Evolutionary conservation across 2,113 vertebrate genomes (phyloP), one percentile per base, ranked within the genome.

Genomic region (Papio anubis): DNA sequence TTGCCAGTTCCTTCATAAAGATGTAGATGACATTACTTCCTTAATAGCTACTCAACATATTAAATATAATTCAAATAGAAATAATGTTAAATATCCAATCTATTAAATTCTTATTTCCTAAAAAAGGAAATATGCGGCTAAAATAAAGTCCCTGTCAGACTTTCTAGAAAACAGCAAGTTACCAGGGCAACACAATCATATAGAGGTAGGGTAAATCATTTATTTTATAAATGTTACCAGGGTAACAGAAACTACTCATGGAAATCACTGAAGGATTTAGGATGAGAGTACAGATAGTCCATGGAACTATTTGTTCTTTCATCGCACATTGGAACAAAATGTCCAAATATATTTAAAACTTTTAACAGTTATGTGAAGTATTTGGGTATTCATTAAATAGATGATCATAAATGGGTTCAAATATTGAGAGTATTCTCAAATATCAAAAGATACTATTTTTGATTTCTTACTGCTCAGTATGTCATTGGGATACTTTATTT

Each of bases 171-270:
- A 81, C 57, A 93, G 48, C 25, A 92, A 83, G 79, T 96, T 96
- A 55, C 96, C 64, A 66, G 76, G 83, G 87, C 35, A 96, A 96
- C 93, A 81, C 43, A 90, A 87, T 88, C 87, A 88, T 92, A 90
- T 25, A 82, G 38, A 35, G 57, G 55, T 68, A 85, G 48, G 52
- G 10, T 92, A 96, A 96, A 93, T 78, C 25, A 76, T 86, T 98
- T 94, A 95, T 96, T 97, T 97, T 86, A 90, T 61, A 85, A 84
- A 75, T 75, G 88, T 94, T 97, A 23, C 94, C 68, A 94, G 57
- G 80, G 21, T 40, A 96, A 97, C 83, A 83, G 72, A 96, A 87
- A 70, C 82, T 78, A 76, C 79, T 68, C 78, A 72, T 8, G 27
- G 61, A 94, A 95, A 88, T 90, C 66, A 88, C n/a, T 61, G 18